These are phyloP conservation scores for Solea solea DNA, from an alignment of 2,113 vertebrate genomes.

Conservation along the genomic window DNA sequence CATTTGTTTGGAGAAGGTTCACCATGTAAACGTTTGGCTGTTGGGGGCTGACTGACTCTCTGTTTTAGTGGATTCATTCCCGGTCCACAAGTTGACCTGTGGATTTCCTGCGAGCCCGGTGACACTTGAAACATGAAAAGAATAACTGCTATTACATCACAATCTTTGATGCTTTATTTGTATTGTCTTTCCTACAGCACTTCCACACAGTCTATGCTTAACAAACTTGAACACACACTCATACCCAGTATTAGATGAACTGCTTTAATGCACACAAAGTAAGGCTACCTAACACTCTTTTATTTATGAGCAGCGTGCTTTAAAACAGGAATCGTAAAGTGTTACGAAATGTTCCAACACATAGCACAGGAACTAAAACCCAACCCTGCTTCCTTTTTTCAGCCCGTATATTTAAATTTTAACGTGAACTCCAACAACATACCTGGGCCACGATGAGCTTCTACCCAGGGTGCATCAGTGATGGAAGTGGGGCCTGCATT, in stretches of 20 bases:
- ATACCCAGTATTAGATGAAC: not conserved
- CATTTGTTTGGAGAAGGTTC: constrained; percentile 11
- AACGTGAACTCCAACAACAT: constrained; percentile 7
- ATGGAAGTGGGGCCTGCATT: constrained; percentile 75
- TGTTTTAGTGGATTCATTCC: constrained; percentile 20
- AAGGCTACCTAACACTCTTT: not conserved
- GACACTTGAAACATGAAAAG: not conserved
- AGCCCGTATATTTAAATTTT: not conserved
- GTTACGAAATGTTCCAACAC: not conserved
- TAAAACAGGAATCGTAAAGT: constrained; percentile 24
- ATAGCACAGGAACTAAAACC: constrained; percentile 9
- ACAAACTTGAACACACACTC: not conserved
- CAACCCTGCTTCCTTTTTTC: constrained; percentile 16
- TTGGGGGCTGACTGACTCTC: not conserved
- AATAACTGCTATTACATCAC: not conserved
- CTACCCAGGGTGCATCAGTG: constrained; percentile 67
- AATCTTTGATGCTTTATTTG: not conserved
- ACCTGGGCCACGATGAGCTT: constrained; percentile 60
- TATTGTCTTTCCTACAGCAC: not conserved
- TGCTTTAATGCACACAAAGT: not conserved
- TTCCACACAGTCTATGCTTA: not conserved
- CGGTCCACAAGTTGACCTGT: not conserved
- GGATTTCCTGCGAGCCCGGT: constrained; percentile 32
- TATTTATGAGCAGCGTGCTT: not conserved
- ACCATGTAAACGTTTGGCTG: constrained; percentile 69